These are phyloP conservation scores for Polydrusus tereticollis DNA, from an alignment of 2,888 invertebrate species.

Conservation along the genomic window DNA sequence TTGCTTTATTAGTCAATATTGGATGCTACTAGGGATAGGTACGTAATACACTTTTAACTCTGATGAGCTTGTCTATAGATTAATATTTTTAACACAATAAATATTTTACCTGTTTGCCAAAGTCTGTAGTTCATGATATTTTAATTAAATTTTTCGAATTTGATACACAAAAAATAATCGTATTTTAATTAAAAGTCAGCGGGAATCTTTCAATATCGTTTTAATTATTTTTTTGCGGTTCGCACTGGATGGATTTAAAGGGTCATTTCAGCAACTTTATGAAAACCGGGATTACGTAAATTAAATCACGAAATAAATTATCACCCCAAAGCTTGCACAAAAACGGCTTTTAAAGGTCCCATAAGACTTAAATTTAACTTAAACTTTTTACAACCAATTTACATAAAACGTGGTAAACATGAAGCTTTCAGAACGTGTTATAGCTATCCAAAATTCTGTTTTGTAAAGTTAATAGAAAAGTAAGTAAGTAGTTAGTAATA, in stretches of 20 bases:
- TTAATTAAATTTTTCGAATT: not conserved
- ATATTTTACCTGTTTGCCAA: too few relatives aligned
- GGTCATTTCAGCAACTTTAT: conserved; percentile 4
- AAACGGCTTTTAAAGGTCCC: conserved; percentile 5
- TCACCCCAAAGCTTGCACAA: not conserved
- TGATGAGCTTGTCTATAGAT: too few relatives aligned
- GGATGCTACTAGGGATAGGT: too few relatives aligned
- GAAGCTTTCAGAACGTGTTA: too few relatives aligned
- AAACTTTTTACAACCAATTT: not conserved
- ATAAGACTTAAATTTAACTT: not conserved
- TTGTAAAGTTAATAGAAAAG: too few relatives aligned
- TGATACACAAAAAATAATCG: not conserved
- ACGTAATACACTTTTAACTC: too few relatives aligned
- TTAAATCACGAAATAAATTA: conserved; percentile 6
- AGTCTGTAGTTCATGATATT: not conserved
- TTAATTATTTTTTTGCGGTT: not conserved
- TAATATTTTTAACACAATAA: too few relatives aligned
- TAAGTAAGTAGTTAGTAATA: too few relatives aligned
- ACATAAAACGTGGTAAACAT: not conserved
- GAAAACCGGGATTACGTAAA: conserved; percentile 2
- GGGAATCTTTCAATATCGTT: not conserved
- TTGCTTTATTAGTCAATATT: too few relatives aligned
- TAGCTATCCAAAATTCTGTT: too few relatives aligned
- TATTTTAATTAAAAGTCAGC: not conserved
- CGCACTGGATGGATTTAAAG: not conserved